Percentiles rank a stretch among this genome's conserved stretches.
phyloP scores from a whole-genome alignment of 35 echinoderm and acorn worm species.

The Apostichopus japonicus region DNA sequence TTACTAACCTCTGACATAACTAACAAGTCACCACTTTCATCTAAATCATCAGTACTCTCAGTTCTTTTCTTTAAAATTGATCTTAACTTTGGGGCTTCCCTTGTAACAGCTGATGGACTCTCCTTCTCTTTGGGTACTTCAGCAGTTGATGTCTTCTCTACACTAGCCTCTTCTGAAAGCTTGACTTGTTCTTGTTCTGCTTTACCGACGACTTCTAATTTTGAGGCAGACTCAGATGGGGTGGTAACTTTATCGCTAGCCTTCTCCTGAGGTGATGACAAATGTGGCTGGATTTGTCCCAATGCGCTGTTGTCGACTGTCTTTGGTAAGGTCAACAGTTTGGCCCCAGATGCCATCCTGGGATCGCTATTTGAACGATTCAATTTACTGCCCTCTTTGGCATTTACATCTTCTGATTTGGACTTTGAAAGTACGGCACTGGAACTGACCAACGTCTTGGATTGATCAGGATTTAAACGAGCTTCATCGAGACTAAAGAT shows the following conservation, averaged over 20 bases:
- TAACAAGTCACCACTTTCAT: background rate
- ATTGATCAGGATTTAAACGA: slow-evolving; percentile 46
- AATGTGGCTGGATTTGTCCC: background rate
- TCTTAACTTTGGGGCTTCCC: slow-evolving; percentile 70
- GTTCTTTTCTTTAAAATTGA: slow-evolving; percentile 87
- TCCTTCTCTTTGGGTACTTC: slow-evolving; percentile 13
- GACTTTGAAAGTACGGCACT: background rate
- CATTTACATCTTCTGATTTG: slow-evolving; percentile 25
- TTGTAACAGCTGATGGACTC: background rate
- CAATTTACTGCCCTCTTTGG: slow-evolving; percentile 20
- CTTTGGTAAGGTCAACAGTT: slow-evolving; percentile 41
- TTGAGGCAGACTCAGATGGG: background rate
- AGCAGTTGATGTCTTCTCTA: background rate
- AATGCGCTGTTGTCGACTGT: slow-evolving; percentile 13
- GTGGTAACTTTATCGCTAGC: background rate
- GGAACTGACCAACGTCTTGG: background rate
- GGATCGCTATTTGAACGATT: slow-evolving; percentile 59
- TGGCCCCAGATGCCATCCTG: slow-evolving; percentile 33
- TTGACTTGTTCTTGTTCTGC: background rate
- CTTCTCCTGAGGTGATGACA: slow-evolving; percentile 14
- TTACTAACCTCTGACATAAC: slow-evolving; percentile 13
- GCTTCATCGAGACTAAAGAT: slow-evolving; percentile 96
- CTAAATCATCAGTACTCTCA: slow-evolving; percentile 51
- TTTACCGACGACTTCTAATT: slow-evolving; percentile 1
- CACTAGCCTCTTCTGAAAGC: background rate